A percentile compares a stretch with the other conserved stretches of the same genome.
Conservation (phyloP, 2,797 vertebrate genomes). For the Zalophus californianus region DNA sequence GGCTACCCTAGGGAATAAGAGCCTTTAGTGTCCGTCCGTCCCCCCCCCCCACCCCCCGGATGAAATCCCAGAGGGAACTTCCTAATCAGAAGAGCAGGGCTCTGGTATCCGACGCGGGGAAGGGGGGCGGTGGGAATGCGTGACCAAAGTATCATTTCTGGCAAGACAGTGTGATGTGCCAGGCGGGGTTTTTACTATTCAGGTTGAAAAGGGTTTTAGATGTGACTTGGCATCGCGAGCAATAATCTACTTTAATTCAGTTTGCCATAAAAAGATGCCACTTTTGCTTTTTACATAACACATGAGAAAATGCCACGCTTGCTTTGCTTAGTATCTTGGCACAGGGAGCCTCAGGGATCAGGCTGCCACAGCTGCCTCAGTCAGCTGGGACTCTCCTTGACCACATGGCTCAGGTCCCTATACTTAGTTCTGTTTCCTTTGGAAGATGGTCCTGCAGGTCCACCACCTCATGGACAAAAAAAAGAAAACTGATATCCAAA, state of each 20-base stretch:
- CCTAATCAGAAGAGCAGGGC: constrained; percentile 59
- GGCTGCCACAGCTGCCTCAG: background rate
- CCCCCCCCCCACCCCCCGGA: background rate
- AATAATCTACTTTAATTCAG: constrained; percentile 73
- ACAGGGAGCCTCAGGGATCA: background rate
- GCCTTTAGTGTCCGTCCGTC: background rate
- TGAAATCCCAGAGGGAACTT: background rate
- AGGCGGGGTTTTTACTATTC: constrained; percentile 71
- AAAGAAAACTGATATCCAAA: background rate
- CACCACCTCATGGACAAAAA: background rate
- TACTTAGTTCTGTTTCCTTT: background rate
- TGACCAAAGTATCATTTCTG: constrained; percentile 23
- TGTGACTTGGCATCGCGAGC: constrained; percentile 40
- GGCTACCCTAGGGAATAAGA: constrained; percentile 69
- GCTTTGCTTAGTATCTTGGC: background rate
- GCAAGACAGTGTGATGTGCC: constrained; percentile 33
- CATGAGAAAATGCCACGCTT: background rate
- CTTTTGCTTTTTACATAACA: constrained; percentile 46
- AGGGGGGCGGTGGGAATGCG: background rate
- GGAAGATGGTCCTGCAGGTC: background rate
- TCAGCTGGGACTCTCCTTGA: background rate
- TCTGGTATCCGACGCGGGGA: background rate
- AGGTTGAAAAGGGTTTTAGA: constrained; percentile 64
- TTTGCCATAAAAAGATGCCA: constrained; percentile 68
- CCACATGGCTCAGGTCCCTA: background rate